Percentiles rank a stretch among this genome's conserved stretches.
Evolutionary conservation across 2,888 invertebrate species (phyloP).

Genomic region (Dysmachus trigonus): DNA sequence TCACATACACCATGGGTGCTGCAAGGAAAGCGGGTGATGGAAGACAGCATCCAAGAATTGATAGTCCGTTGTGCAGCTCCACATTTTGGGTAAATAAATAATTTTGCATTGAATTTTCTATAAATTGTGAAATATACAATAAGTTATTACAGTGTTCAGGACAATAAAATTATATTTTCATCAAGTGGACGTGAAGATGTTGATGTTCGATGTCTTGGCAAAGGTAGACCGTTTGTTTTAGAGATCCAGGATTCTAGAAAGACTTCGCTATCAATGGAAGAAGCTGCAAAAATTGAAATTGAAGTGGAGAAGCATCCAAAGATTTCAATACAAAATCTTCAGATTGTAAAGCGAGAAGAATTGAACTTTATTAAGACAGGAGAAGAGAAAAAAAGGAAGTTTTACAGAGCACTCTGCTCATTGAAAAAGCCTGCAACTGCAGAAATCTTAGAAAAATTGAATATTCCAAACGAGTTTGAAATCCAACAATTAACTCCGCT

Average conservation of each 20-base stretch:
- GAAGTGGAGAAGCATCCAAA: constrained; percentile 67
- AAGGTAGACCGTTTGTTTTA: constrained; percentile 91
- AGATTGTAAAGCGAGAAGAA: constrained; percentile 74
- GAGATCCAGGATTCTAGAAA: constrained; percentile 78
- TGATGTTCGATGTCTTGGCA: constrained; percentile 92
- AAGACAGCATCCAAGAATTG: constrained; percentile 91
- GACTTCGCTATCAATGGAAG: constrained; percentile 65
- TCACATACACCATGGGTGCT: constrained; percentile 96
- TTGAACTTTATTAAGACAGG: constrained; percentile 80
- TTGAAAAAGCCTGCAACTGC: constrained; percentile 63
- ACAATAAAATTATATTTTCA: constrained; percentile 74
- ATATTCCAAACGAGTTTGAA: constrained; percentile 64
- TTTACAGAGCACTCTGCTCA: constrained; percentile 83
- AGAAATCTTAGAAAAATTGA: constrained; percentile 67
- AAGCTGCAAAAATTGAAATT: constrained; percentile 69
- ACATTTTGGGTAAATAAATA: constrained; percentile 67
- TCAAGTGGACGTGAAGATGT: constrained; percentile 97
- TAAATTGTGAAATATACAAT: not conserved
- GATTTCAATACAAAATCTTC: constrained; percentile 71
- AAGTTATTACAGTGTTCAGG: constrained; percentile 52
- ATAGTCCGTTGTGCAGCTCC: constrained; percentile 75
- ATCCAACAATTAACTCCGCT: constrained; percentile 88
- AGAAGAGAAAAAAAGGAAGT: constrained; percentile 87
- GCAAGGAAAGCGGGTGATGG: constrained; percentile 79
- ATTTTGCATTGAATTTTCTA: not conserved